Conservation (phyloP, 1,140 invertebrate species). For the Nebria ingens region DNA sequence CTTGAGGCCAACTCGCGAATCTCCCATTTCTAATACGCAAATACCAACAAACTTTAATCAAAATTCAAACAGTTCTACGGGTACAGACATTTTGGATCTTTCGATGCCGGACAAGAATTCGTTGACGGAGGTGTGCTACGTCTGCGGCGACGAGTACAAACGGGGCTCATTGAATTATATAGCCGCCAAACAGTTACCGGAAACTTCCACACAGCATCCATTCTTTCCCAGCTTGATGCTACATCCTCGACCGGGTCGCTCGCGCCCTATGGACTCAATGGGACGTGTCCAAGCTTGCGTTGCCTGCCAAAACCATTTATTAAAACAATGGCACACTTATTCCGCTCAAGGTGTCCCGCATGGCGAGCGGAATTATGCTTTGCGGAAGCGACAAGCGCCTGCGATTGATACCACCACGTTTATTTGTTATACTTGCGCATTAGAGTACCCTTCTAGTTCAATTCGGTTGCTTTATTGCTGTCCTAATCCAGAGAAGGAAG, state of each 20-base stretch:
- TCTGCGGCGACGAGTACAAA: slow-evolving; percentile 79
- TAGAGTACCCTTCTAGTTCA: slow-evolving; percentile 63
- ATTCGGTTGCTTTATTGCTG: slow-evolving; percentile 74
- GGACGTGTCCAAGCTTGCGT: slow-evolving; percentile 68
- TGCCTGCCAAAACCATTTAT: slow-evolving; percentile 68
- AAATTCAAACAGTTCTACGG: slow-evolving; percentile 30
- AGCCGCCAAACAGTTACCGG: slow-evolving; percentile 44
- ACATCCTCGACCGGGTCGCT: slow-evolving; percentile 70
- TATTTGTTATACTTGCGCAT: slow-evolving; percentile 80
- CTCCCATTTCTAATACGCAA: slow-evolving; percentile 18
- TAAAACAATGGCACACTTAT: slow-evolving; percentile 70
- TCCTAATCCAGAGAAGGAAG: slow-evolving; percentile 71
- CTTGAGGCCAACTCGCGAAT: slow-evolving; percentile 45
- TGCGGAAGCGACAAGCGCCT: slow-evolving; percentile 60
- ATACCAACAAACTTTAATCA: slow-evolving; percentile 20
- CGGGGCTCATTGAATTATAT: slow-evolving; percentile 61
- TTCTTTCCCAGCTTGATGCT: slow-evolving; percentile 79
- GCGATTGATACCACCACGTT: slow-evolving; percentile 60
- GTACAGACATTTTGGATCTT: slow-evolving; percentile 68
- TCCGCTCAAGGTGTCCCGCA: slow-evolving; percentile 60
- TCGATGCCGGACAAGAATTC: slow-evolving; percentile 88
- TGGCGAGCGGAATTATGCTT: slow-evolving; percentile 63
- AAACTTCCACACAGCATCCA: slow-evolving; percentile 43
- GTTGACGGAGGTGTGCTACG: slow-evolving; percentile 76
- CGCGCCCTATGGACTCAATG: slow-evolving; percentile 71